phyloP scores from a whole-genome alignment of 2,888 invertebrate species.

The Mesorhabditis sp. region DNA sequence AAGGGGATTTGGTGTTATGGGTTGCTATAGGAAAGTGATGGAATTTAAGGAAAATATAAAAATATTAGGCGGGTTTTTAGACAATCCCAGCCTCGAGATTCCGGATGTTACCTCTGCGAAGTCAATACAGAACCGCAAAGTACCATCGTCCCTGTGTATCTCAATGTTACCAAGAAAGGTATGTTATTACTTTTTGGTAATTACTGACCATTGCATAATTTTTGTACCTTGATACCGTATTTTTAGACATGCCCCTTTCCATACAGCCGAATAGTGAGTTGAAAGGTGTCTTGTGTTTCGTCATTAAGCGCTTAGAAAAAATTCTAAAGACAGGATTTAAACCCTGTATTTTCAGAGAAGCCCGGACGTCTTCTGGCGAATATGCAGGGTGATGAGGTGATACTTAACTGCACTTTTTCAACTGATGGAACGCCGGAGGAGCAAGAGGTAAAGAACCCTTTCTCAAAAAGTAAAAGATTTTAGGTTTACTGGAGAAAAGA shows the following conservation, averaged over 20 bases:
- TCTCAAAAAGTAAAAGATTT: neutral
- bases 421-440: conserved; percentile 18
- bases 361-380: conserved; percentile 40
- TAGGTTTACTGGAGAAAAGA: conserved; percentile 45
- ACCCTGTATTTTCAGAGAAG: conserved; percentile 31
- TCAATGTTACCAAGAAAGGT: conserved; percentile 34
- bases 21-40: no score
- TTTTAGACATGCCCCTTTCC: neutral
- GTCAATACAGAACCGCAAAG: conserved; percentile 52
- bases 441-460: conserved; percentile 4
- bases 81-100: conserved; percentile 21
- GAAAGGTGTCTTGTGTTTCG: conserved; percentile 3
- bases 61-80: neutral
- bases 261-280: neutral
- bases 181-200: neutral
- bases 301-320: conserved; percentile 7
- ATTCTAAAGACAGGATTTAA: neutral
- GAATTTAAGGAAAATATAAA: no score
- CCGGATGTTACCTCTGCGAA: conserved; percentile 55
- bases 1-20: no score
- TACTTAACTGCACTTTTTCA: conserved; percentile 53
- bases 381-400: conserved; percentile 45
- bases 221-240: no score
- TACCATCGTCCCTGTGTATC: conserved; percentile 50
- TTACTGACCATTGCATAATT: neutral